phyloP scores from a whole-genome alignment of 2,888 invertebrate species.

The Idaea dimidiata region DNA sequence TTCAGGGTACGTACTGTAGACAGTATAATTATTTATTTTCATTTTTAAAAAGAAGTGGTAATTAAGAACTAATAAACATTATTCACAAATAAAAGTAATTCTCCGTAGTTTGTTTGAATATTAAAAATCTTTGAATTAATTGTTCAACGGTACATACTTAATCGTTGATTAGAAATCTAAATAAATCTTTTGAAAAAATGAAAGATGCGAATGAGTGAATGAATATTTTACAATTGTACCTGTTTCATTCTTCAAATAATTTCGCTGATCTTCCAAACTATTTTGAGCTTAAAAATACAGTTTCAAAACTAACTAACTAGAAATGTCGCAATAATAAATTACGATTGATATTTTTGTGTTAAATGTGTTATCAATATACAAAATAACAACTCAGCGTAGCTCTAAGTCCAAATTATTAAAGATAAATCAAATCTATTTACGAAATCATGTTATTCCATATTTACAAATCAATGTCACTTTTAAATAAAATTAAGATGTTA shows the following conservation, averaged over 20 bases:
- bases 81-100: neutral
- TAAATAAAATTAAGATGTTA: slow-evolving; percentile 19
- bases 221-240: neutral
- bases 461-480: slow-evolving; percentile 15
- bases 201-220: neutral
- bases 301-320: neutral
- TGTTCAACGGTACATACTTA: neutral
- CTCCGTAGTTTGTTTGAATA: neutral
- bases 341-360: neutral
- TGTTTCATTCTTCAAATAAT: no score
- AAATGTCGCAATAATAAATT: slow-evolving; percentile 1
- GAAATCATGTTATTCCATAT: slow-evolving; percentile 5
- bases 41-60: neutral
- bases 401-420: neutral
- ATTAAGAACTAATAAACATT: neutral
- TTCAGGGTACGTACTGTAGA: slow-evolving; percentile 47
- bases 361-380: neutral
- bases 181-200: neutral
- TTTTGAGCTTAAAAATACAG: neutral
- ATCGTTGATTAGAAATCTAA: neutral
- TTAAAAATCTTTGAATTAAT: neutral
- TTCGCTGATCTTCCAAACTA: neutral
- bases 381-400: neutral
- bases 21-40: neutral
- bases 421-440: neutral